phyloP scores from a whole-genome alignment of 2,113 vertebrate genomes.

The Hippocampus comes region DNA sequence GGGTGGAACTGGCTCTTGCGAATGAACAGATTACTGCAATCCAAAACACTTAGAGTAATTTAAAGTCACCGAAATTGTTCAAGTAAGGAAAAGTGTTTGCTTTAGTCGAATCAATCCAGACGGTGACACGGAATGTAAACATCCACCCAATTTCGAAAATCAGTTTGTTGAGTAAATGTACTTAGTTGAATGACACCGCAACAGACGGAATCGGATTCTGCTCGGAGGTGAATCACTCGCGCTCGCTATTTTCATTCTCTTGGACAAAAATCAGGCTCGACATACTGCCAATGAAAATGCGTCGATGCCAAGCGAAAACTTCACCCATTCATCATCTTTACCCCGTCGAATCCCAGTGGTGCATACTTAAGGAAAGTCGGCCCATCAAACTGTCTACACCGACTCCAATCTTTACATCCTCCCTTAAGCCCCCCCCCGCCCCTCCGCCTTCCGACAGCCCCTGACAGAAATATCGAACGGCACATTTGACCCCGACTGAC shows the following conservation, averaged over 20 bases:
- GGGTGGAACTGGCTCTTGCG: background rate
- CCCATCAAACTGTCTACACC: conserved; percentile 27
- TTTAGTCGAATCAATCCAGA: background rate
- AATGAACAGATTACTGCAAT: background rate
- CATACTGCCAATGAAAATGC: conserved; percentile 47
- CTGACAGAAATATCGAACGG: conserved; percentile 42
- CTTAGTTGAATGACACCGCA: background rate
- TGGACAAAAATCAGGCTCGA: conserved; percentile 34
- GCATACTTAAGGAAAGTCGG: conserved; percentile 51
- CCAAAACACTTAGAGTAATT: background rate
- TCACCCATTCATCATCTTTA: conserved; percentile 50
- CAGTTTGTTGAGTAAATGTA: background rate
- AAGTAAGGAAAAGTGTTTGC: conserved; percentile 1
- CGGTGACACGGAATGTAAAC: background rate
- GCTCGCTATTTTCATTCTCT: conserved; percentile 31
- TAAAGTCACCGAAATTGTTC: background rate
- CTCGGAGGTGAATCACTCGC: background rate
- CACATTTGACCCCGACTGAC: conserved; percentile 43
- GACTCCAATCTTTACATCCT: conserved; percentile 31
- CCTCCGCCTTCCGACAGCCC: conserved; percentile 14
- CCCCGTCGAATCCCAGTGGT: conserved; percentile 30
- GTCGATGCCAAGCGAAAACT: conserved; percentile 42
- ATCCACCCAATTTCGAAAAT: background rate
- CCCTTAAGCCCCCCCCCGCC: background rate
- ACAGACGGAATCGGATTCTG: background rate